These are phyloP conservation scores for Columba janthina DNA, from an alignment of 2,113 vertebrate genomes.

Conservation along the genomic window DNA sequence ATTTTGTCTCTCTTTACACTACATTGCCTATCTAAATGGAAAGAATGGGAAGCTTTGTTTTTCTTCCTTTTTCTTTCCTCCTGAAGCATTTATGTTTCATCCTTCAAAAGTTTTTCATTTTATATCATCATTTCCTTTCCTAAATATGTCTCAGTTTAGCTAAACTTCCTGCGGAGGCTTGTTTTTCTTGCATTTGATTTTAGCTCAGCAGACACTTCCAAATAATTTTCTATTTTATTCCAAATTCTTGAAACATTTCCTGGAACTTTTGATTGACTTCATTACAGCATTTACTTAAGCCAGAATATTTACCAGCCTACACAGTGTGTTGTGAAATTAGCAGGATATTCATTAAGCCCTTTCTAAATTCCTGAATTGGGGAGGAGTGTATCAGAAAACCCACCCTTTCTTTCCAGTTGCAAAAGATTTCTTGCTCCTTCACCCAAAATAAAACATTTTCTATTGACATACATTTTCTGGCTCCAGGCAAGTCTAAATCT, in stretches of 20 bases:
- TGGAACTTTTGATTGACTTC: neutral
- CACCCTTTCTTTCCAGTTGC: neutral
- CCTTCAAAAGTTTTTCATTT: neutral
- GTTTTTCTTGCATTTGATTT: neutral
- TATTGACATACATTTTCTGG: neutral
- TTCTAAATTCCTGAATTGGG: neutral
- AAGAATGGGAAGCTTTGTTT: neutral
- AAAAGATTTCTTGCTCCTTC: neutral
- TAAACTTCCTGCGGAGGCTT: neutral
- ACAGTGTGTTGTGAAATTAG: neutral
- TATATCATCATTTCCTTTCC: neutral
- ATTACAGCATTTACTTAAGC: neutral
- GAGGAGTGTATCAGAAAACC: neutral
- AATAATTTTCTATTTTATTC: neutral
- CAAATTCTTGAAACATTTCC: neutral
- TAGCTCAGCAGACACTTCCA: neutral
- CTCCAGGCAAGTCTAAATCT: conserved; percentile 15
- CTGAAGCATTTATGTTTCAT: neutral
- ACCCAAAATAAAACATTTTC: neutral
- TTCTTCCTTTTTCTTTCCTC: neutral
- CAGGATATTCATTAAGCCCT: neutral
- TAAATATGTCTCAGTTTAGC: neutral
- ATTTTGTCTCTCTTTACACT: neutral
- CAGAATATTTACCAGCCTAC: neutral
- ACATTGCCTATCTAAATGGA: neutral